phyloP scores from a whole-genome alignment of 2,113 vertebrate species.

The Ginglymostoma cirratum region DNA sequence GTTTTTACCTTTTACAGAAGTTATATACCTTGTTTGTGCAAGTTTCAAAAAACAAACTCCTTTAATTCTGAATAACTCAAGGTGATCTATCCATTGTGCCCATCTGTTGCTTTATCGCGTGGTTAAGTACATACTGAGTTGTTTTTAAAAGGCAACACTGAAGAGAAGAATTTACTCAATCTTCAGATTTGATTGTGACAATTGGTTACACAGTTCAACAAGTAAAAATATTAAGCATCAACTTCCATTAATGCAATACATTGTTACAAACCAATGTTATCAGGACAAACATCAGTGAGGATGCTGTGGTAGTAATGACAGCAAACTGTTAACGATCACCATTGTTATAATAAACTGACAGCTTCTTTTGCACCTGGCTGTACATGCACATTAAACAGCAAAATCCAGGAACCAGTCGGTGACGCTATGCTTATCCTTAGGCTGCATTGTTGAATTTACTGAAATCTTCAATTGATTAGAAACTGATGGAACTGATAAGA shows the following conservation, averaged over 20 bases:
- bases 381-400: neutral
- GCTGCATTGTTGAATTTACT: neutral
- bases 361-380: neutral
- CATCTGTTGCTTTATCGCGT: too few relatives aligned
- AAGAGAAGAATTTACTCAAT: too few relatives aligned
- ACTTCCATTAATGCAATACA: neutral
- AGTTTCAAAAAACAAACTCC: too few relatives aligned
- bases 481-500: neutral
- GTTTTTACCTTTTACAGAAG: too few relatives aligned
- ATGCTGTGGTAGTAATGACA: neutral
- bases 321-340: neutral
- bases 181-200: neutral
- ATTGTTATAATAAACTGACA: neutral
- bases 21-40: too few relatives aligned
- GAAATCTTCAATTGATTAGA: neutral
- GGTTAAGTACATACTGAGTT: too few relatives aligned
- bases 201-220: neutral
- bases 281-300: neutral
- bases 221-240: neutral
- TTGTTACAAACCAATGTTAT: neutral
- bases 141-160: too few relatives aligned
- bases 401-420: neutral
- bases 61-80: too few relatives aligned
- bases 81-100: too few relatives aligned
- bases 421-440: neutral